Evolutionary conservation across 2,113 vertebrate genomes (phyloP).

Genomic region (Cercocebus atys): DNA sequence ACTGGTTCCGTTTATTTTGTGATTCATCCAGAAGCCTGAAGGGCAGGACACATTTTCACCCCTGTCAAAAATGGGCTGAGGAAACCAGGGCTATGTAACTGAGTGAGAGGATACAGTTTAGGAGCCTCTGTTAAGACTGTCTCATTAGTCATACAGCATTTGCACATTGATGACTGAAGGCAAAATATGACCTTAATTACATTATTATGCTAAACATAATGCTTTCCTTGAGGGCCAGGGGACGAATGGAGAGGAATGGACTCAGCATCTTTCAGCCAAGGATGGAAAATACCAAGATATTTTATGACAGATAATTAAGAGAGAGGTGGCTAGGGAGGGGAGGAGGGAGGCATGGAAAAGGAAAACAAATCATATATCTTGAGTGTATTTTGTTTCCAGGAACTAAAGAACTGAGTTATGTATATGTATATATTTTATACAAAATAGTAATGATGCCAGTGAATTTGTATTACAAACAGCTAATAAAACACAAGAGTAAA

Average conservation of each 20-base stretch:
- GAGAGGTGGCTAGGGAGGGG: not conserved
- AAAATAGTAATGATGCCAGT: not conserved
- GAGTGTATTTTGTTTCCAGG: not conserved
- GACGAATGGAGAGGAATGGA: not conserved
- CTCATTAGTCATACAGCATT: slow-evolving; percentile 77
- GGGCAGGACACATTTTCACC: slow-evolving; percentile 53
- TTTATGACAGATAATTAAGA: slow-evolving; percentile 5
- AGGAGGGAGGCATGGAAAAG: not conserved
- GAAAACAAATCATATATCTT: not conserved
- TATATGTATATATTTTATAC: not conserved
- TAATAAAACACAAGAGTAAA: not conserved
- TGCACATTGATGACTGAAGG: slow-evolving; percentile 79
- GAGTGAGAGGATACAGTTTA: slow-evolving; percentile 43
- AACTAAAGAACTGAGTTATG: not conserved
- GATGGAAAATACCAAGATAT: not conserved
- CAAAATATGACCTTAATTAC: slow-evolving; percentile 79
- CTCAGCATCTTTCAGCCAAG: not conserved
- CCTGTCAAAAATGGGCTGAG: slow-evolving; percentile 70
- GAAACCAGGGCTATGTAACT: slow-evolving; percentile 46
- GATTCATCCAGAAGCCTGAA: slow-evolving; percentile 43
- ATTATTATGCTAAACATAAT: slow-evolving; percentile 75
- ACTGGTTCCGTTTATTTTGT: not conserved
- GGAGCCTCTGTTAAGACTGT: slow-evolving; percentile 55
- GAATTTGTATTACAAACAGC: not conserved
- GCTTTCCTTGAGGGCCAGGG: slow-evolving; percentile 31